Percentiles rank a stretch among this genome's conserved stretches.
These are phyloP conservation scores for Aradus depressus DNA, from an alignment of 2,888 invertebrate species.

Conservation along the genomic window DNA sequence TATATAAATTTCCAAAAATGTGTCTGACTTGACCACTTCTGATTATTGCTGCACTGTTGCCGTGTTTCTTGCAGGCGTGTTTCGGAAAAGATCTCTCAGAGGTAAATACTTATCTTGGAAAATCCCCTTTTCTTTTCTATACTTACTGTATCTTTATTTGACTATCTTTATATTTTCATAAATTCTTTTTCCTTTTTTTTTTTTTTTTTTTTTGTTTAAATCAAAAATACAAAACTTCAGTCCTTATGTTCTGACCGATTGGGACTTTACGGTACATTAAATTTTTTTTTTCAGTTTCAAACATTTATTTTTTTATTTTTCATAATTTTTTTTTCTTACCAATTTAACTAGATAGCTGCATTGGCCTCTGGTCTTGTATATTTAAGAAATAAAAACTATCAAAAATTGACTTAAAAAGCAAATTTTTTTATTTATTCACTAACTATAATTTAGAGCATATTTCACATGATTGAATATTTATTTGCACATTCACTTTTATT, in stretches of 20 bases:
- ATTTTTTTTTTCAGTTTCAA: slow-evolving; percentile 9
- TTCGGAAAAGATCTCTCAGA: slow-evolving; percentile 95
- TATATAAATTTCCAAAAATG: too few relatives aligned
- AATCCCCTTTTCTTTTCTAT: slow-evolving; percentile 30
- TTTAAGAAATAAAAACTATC: slow-evolving; percentile 5
- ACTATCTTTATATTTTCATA: slow-evolving; percentile 18
- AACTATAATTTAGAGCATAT: slow-evolving; percentile 15
- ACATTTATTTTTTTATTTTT: slow-evolving; percentile 1
- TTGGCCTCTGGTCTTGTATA: slow-evolving; percentile 18
- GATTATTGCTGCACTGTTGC: slow-evolving; percentile 34
- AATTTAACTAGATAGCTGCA: slow-evolving; percentile 15
- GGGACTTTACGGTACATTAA: slow-evolving; percentile 20
- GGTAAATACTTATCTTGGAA: slow-evolving; percentile 52
- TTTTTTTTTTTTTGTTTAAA: background rate
- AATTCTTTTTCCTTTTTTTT: slow-evolving; percentile 18
- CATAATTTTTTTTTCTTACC: background rate
- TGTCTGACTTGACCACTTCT: slow-evolving; percentile 31
- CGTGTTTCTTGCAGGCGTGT: slow-evolving; percentile 63
- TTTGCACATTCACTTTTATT: slow-evolving; percentile 12
- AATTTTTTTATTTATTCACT: slow-evolving; percentile 7
- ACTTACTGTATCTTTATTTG: slow-evolving; percentile 37
- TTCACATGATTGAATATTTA: slow-evolving; percentile 17
- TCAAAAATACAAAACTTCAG: slow-evolving; percentile 18
- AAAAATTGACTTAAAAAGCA: slow-evolving; percentile 7
- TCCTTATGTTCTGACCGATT: slow-evolving; percentile 25